A percentile compares a stretch with the other conserved stretches of the same genome.
These are phyloP conservation scores for Platycheirus albimanus DNA, from an alignment of 2,888 invertebrate species.

Conservation along the genomic window DNA sequence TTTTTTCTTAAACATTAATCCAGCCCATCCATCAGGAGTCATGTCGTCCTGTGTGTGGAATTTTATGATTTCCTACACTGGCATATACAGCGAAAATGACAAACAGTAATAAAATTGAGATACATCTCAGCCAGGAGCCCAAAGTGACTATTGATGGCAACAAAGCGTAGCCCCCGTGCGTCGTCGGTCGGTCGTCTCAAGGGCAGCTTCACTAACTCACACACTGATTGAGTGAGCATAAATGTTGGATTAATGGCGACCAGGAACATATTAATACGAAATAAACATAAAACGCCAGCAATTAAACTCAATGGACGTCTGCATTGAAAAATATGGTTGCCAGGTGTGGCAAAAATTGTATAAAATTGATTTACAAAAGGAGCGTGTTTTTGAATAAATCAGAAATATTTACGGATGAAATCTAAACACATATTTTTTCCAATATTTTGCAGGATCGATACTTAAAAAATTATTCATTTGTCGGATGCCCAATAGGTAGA, in stretches of 20 bases:
- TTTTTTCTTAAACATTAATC: too few species aligned
- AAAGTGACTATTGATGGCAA: slow-evolving; percentile 49
- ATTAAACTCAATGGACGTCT: slow-evolving; percentile 45
- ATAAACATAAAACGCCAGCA: slow-evolving; percentile 66
- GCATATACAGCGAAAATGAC: slow-evolving; percentile 50
- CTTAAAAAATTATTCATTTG: too few species aligned
- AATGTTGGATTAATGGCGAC: slow-evolving; percentile 70
- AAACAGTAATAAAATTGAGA: slow-evolving; percentile 61
- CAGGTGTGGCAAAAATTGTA: background rate
- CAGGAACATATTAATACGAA: slow-evolving; percentile 70
- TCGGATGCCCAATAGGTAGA: too few species aligned
- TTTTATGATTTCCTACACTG: slow-evolving; percentile 52
- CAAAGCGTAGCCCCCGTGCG: slow-evolving; percentile 32
- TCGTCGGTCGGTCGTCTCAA: too few species aligned
- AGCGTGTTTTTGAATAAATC: too few species aligned
- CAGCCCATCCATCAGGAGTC: slow-evolving; percentile 43
- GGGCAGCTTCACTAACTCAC: slow-evolving; percentile 1
- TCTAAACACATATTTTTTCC: too few species aligned
- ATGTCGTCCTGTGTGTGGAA: slow-evolving; percentile 21
- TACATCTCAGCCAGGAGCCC: slow-evolving; percentile 56
- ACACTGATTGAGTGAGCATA: slow-evolving; percentile 65
- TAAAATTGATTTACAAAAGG: background rate
- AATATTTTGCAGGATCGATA: too few species aligned
- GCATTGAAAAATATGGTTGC: slow-evolving; percentile 6
- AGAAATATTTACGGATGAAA: too few species aligned